phyloP scores from a whole-genome alignment of 2,888 invertebrate species.

The Acronicta leporina region DNA sequence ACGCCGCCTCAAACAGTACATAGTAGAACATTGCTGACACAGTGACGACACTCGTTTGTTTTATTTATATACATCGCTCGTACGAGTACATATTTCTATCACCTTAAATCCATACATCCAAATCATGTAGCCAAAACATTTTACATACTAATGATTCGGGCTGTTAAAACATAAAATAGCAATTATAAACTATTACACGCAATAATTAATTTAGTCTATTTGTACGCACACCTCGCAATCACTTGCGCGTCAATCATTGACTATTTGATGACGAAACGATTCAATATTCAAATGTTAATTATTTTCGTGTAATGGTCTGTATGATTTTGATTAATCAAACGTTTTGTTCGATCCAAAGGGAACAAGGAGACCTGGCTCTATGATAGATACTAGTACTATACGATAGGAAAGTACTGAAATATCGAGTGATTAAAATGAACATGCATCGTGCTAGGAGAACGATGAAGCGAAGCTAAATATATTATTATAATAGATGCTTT shows the following conservation, averaged over 20 bases:
- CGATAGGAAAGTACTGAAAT: not conserved
- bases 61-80: conserved; percentile 36
- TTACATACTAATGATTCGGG: conserved; percentile 37
- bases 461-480: too few relatives aligned
- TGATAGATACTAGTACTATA: not conserved
- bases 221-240: conserved; percentile 7
- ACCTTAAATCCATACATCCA: conserved; percentile 26
- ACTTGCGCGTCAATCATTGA: conserved; percentile 6
- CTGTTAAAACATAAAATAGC: conserved; percentile 21
- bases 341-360: conserved; percentile 24
- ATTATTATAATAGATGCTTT: too few relatives aligned
- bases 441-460: not conserved
- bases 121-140: conserved; percentile 45
- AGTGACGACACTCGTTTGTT: conserved; percentile 26
- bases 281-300: conserved; percentile 27
- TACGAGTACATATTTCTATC: conserved; percentile 40
- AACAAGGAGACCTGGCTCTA: conserved; percentile 19
- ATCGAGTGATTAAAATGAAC: not conserved
- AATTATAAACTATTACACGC: conserved; percentile 20
- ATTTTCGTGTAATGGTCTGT: conserved; percentile 20
- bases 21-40: conserved; percentile 5
- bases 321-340: conserved; percentile 32
- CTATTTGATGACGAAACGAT: conserved; percentile 13
- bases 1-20: conserved; percentile 19
- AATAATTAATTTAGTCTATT: conserved; percentile 28